Conservation (phyloP, 2,113 vertebrate genomes). For the Larimichthys crocea region DNA sequence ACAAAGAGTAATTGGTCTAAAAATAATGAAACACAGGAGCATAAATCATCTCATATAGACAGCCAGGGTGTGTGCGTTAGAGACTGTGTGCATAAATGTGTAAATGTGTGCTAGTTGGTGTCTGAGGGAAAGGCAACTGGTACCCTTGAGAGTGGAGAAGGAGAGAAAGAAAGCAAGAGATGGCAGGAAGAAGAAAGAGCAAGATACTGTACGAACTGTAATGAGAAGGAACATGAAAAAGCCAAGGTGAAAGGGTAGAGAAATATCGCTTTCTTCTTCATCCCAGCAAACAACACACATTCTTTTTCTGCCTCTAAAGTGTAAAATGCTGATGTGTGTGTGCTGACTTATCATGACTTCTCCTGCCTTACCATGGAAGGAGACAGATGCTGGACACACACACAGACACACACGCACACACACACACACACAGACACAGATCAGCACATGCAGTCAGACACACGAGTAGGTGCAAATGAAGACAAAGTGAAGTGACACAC, state of each 20-base stretch:
- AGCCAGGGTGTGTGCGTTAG: slow-evolving; percentile 46
- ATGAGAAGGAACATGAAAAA: slow-evolving; percentile 4
- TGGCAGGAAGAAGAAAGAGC: slow-evolving; percentile 28
- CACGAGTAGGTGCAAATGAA: slow-evolving; percentile 50
- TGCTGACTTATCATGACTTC: slow-evolving; percentile 72
- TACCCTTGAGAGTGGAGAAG: slow-evolving; percentile 56
- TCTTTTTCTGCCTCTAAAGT: slow-evolving; percentile 1
- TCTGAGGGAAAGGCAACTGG: slow-evolving; percentile 39
- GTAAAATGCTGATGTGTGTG: slow-evolving; percentile 22
- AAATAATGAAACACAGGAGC: slow-evolving; percentile 67
- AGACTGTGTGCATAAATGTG: slow-evolving; percentile 32
- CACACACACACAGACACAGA: slow-evolving; percentile 4
- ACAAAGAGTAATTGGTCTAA: slow-evolving; percentile 65
- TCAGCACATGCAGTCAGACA: slow-evolving; percentile 30
- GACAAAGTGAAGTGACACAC: slow-evolving; percentile 57
- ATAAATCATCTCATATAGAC: slow-evolving; percentile 75
- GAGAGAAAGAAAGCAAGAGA: slow-evolving; percentile 19
- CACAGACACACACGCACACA: background rate
- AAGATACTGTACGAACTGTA: slow-evolving; percentile 10
- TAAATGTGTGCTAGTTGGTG: slow-evolving; percentile 41
- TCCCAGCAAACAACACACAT: slow-evolving; percentile 6
- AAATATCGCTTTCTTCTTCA: background rate
- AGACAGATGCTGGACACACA: slow-evolving; percentile 35
- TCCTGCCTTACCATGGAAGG: slow-evolving; percentile 30
- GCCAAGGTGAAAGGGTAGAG: slow-evolving; percentile 27